phyloP scores from a whole-genome alignment of 1,140 invertebrate genomes.

The Pachypeltis micranthus region DNA sequence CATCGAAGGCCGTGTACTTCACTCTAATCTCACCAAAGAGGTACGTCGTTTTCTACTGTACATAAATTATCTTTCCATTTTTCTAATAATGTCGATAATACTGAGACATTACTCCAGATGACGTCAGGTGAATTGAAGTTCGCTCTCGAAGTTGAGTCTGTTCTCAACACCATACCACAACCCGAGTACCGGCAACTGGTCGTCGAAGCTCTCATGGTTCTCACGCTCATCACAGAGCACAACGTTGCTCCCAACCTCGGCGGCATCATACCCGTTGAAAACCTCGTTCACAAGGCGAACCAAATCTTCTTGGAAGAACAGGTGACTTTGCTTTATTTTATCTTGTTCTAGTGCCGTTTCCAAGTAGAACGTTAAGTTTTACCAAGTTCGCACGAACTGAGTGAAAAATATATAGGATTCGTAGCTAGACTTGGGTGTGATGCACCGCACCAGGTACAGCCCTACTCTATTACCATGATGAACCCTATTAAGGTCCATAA shows the following conservation, averaged over 20 bases:
- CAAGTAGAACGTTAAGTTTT: no score
- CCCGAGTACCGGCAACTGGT: constrained; percentile 96
- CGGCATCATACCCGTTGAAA: constrained; percentile 79
- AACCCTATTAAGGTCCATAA: no score
- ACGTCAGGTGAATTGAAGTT: constrained; percentile 97
- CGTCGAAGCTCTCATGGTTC: constrained; percentile 93
- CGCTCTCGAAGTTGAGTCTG: constrained; percentile 93
- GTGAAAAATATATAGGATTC: no score
- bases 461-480: no score
- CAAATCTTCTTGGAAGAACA: constrained; percentile 92
- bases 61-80: neutral
- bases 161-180: constrained; percentile 91
- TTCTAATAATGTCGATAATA: neutral
- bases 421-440: no score
- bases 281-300: constrained; percentile 88
- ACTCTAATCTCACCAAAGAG: constrained; percentile 83
- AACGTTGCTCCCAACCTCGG: constrained; percentile 65
- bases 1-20: constrained; percentile 79
- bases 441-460: no score
- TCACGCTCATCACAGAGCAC: constrained; percentile 82
- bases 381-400: no score
- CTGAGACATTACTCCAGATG: constrained; percentile 52
- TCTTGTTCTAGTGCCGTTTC: no score
- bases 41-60: constrained; percentile 32
- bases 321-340: no score